phyloP scores from a whole-genome alignment of 2,113 vertebrate genomes.

The Chauna torquata region DNA sequence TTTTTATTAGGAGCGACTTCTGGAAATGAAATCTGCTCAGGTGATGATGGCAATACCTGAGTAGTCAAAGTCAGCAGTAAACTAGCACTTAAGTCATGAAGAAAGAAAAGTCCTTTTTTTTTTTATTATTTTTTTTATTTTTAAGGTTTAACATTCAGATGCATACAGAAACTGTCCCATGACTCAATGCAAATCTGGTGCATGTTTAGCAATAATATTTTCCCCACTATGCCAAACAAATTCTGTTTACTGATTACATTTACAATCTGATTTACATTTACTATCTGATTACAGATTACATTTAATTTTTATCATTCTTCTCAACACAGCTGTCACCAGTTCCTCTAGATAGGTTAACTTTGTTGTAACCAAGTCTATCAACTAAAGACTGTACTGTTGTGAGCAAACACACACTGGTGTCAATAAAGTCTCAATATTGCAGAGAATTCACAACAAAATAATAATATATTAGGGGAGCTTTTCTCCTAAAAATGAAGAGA shows the following conservation, averaged over 20 bases:
- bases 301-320: neutral
- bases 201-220: neutral
- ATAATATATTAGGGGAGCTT: accelerated
- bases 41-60: neutral
- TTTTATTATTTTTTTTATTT: too few species aligned
- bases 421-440: neutral
- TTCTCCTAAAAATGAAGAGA: neutral
- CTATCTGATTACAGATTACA: neutral
- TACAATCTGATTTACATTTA: neutral
- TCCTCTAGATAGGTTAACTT: neutral
- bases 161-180: neutral
- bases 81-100: neutral
- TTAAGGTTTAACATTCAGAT: neutral
- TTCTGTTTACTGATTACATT: neutral
- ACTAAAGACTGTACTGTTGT: neutral
- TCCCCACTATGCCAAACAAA: neutral
- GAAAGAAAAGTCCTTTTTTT: neutral
- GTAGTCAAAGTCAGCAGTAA: neutral
- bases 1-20: neutral
- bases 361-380: neutral
- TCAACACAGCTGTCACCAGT: neutral
- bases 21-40: neutral
- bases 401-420: neutral
- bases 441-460: neutral
- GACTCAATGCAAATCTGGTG: neutral